Conservation (phyloP, 35 echinoderm and acorn worm genomes). For the Strongylocentrotus purpuratus region DNA sequence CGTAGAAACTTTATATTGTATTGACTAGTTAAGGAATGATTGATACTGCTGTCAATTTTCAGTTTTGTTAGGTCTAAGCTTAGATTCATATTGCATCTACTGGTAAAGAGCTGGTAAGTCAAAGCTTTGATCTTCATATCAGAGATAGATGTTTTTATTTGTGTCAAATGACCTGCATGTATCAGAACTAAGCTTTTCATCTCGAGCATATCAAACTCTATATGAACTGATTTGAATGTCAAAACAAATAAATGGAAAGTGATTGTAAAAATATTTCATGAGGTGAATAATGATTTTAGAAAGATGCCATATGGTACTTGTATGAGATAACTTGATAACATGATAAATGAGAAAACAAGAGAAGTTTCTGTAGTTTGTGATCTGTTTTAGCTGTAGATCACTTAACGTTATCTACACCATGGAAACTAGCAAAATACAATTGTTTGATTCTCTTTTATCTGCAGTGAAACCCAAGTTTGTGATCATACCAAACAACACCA, state of each 20-base stretch:
- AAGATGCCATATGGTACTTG: background rate
- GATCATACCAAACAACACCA: conserved; percentile 67
- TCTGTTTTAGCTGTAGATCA: background rate
- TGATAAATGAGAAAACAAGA: too few relatives aligned
- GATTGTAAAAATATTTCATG: too few relatives aligned
- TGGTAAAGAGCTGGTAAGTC: too few relatives aligned
- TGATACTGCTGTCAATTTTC: background rate
- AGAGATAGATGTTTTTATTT: background rate
- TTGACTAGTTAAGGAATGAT: background rate
- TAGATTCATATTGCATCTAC: background rate
- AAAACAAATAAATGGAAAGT: too few relatives aligned
- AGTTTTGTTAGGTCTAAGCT: background rate
- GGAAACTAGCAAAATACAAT: too few relatives aligned
- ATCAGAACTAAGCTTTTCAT: too few relatives aligned
- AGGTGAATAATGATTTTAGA: background rate
- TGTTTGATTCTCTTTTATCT: background rate
- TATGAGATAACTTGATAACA: background rate
- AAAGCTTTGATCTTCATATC: background rate
- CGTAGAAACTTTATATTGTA: conserved; percentile 31
- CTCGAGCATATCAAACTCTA: background rate
- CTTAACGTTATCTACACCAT: too few relatives aligned
- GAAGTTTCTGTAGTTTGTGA: too few relatives aligned
- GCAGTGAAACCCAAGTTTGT: conserved; percentile 85
- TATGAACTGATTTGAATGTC: too few relatives aligned
- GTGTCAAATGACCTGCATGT: too few relatives aligned